phyloP scores from a whole-genome alignment of 2,797 vertebrate species.

The Sylvia borin region DNA sequence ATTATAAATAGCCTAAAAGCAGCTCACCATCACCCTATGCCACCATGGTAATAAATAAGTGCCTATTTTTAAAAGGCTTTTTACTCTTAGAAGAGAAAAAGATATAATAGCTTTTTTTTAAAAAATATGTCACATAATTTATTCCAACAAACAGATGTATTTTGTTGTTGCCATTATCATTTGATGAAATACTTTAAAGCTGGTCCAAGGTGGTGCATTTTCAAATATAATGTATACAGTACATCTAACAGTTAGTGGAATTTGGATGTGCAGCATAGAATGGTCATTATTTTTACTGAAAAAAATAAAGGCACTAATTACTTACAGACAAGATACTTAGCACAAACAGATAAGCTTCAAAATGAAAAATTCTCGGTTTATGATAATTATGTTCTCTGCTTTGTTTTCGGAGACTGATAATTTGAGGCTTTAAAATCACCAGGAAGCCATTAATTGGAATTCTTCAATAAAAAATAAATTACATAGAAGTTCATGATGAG shows the following conservation, averaged over 20 bases:
- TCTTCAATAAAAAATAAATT: conserved; percentile 90
- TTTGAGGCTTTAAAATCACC: conserved; percentile 89
- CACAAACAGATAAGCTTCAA: conserved; percentile 89
- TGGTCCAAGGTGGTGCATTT: conserved; percentile 79
- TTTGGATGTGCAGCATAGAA: conserved; percentile 81
- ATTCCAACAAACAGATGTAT: conserved; percentile 80
- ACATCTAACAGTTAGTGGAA: conserved; percentile 82
- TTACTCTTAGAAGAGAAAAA: conserved; percentile 73
- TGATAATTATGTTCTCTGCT: conserved; percentile 88
- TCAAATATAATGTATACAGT: conserved; percentile 78
- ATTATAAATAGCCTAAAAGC: conserved; percentile 68
- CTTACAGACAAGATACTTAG: conserved; percentile 88
- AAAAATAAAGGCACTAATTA: conserved; percentile 87
- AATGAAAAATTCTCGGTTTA: conserved; percentile 87
- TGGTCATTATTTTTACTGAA: conserved; percentile 86
- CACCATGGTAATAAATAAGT: conserved; percentile 68
- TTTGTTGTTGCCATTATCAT: conserved; percentile 78
- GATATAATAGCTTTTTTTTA: conserved; percentile 67
- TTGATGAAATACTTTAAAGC: conserved; percentile 80
- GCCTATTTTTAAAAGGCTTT: conserved; percentile 71
- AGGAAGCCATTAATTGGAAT: conserved; percentile 90
- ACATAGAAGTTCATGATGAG: conserved; percentile 86
- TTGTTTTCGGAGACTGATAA: conserved; percentile 89
- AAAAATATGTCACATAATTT: conserved; percentile 74
- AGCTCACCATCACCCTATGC: conserved; percentile 52